Evolutionary conservation across 2,797 vertebrate species (phyloP), one percentile per base, ranked within the genome.

Genomic region (Parotocinclus haroldoi): DNA sequence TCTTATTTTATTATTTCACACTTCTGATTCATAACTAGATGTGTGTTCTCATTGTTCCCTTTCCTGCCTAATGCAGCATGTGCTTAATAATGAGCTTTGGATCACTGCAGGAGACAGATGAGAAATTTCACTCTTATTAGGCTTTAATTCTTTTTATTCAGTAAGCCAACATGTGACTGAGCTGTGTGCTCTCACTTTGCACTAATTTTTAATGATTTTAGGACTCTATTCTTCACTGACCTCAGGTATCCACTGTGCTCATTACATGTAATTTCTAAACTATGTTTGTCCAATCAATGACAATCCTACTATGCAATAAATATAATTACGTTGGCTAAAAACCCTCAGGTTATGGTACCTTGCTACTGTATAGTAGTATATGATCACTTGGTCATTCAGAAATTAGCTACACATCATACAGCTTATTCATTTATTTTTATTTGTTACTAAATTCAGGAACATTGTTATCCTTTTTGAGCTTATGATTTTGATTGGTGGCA

Each of bases 131-230:
- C 14, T 49, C 46, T n/a, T 49, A 49, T 49, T 13, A 49, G 40
- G 40, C 40, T 9, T 11, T 42, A 63, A 44, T 50, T 16, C 17
- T 14, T 63, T 39, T 9, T 42, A 42, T 17, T 36, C 39, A 44
- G n/a, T 63, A 14, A 48, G 9, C 8, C 60, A n/a, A 42, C n/a
- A 18, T 37, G 39, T 54, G 19, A 44, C 50, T 63, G 48, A 63
- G 39, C 5, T 56, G 27, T 38, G 40, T 4, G 40, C 18, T 27
- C 51, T 54, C n/a, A 14, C 50, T 54, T 56, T 55, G 11, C 14
- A 37, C 56, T 66, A 27, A 56, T 14, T 27, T 37, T 56, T 48
- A 48, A 46, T 56, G 51, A 65, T 56, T 9, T 55, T 48, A 56
- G 36, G 27, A 46, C 52, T 0, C 5, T 53, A 27, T 56, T 65